Evolutionary conservation across 2,888 invertebrate genomes (phyloP).

Genomic region (Pristionchus mayeri): DNA sequence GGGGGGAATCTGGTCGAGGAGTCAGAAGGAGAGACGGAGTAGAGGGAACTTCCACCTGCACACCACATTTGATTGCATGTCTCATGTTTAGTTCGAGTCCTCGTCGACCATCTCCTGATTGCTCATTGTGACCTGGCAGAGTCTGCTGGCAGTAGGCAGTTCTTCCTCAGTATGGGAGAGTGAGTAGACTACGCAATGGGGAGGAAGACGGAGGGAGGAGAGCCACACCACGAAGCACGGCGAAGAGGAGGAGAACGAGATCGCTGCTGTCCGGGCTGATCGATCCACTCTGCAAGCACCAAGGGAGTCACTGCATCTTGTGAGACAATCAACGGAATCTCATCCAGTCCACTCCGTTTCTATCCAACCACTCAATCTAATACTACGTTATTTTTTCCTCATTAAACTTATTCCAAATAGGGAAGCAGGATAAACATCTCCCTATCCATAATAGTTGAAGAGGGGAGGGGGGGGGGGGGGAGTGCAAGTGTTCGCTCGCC

Average conservation of each 20-base stretch:
- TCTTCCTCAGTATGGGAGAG: not conserved
- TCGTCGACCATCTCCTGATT: not conserved
- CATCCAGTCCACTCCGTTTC: no score
- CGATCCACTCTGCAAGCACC: conserved; percentile 45
- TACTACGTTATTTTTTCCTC: no score
- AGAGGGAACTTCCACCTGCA: not conserved
- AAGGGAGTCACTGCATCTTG: no score
- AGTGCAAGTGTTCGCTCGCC: no score
- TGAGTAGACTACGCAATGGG: conserved; percentile 44
- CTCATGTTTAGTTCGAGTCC: not conserved
- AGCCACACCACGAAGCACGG: conserved; percentile 43
- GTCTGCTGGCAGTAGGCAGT: conserved; percentile 24
- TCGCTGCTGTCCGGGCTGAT: not conserved
- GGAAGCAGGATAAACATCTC: no score
- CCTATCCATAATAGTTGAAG: no score
- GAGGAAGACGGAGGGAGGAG: conserved; percentile 33
- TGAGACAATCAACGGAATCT: no score
- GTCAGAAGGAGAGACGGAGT: conserved; percentile 8
- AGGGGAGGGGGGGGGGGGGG: no score
- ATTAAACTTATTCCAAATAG: no score
- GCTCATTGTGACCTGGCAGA: conserved; percentile 9
- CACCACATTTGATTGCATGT: not conserved
- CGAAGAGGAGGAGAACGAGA: conserved; percentile 5
- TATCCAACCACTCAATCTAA: no score
- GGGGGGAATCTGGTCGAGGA: conserved; percentile 33